Base-by-base conservation (phyloP, 2,797 vertebrate genomes). In the Novumbra hubbsi region DNA sequence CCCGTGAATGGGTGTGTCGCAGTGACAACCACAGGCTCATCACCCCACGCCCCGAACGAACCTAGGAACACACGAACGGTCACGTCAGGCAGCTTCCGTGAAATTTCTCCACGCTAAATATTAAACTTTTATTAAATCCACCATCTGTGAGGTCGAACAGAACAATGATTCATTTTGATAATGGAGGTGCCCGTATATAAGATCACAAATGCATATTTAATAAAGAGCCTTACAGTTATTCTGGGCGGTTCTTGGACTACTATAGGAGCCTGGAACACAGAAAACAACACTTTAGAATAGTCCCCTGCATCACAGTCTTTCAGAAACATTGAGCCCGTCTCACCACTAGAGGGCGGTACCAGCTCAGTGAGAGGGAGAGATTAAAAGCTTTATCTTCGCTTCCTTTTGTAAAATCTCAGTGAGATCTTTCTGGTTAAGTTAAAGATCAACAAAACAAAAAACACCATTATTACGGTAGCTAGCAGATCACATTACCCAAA, bases 1-100 rank as follows among this genome's bases (percentile, higher is more conserved):
- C 95, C 96, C 16, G 91, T 88, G 14, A 95, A 99, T 0, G 94
- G 90, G 70, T 98, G 96, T 6, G 94, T 87, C 0, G 98, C 97
- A 1, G 94, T 98, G 89, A 96, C 96, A 12, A 96, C 93, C 15
- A 93, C 66, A 27, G 85, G 80, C 0, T 77, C 91, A 0, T 70
- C 70, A 0, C 86, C 79, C 0, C 80, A 30, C 6, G 15, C 1
- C 16, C 2, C 16, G 1, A 30, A 5, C 30, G 12, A 28, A 17
- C 63, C 63, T 65, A 65, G 63, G 6, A 32, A 64, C 41, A n/a
- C 28, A 16, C 11, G 7, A n/a, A 52, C 28, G 63, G 17, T 28
- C 16, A 68, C 50, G 55, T 11, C 4, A n/a, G 7, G 16, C 34
- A 38, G 34, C 34, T n/a, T n/a, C n/a, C n/a, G n/a, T n/a, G n/a